Evolutionary conservation across 2,113 vertebrate genomes (phyloP).

Genomic region (Apeltes quadracus): DNA sequence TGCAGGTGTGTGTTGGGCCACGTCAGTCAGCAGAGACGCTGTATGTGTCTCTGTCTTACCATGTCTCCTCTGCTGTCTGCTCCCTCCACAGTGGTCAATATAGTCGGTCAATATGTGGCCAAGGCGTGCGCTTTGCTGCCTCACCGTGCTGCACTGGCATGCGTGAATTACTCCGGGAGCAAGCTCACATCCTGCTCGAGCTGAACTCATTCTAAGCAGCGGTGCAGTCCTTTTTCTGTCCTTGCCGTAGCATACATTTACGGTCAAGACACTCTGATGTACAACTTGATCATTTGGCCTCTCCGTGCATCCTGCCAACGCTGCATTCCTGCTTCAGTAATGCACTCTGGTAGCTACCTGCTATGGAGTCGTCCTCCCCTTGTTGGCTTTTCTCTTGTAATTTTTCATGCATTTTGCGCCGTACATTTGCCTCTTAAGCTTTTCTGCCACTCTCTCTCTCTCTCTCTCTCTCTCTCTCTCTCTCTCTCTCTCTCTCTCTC

Average conservation of each 20-base stretch:
- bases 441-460: not conserved
- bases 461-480: not conserved
- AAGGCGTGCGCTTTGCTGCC: constrained; percentile 33
- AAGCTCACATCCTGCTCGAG: constrained; percentile 38
- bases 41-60: constrained; percentile 20
- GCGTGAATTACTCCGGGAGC: constrained; percentile 49
- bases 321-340: constrained; percentile 75
- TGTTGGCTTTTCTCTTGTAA: not conserved
- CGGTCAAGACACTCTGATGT: not conserved
- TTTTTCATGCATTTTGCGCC: constrained; percentile 19
- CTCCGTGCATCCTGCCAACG: constrained; percentile 43
- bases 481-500: not conserved
- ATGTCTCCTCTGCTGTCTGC: constrained; percentile 8
- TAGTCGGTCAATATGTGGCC: constrained; percentile 52
- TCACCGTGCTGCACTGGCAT: constrained; percentile 20
- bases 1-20: constrained; percentile 2
- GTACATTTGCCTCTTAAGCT: not conserved
- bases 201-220: constrained; percentile 27
- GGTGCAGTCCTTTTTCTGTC: not conserved
- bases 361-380: constrained; percentile 51
- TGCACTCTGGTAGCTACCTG: constrained; percentile 65
- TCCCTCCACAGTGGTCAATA: not conserved
- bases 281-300: constrained; percentile 34
- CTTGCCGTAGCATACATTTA: not conserved
- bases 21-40: constrained; percentile 33